A percentile compares a stretch with the other conserved stretches of the same genome.
phyloP scores from a whole-genome alignment of 2,797 vertebrate species.

The Cottoperca gobio region DNA sequence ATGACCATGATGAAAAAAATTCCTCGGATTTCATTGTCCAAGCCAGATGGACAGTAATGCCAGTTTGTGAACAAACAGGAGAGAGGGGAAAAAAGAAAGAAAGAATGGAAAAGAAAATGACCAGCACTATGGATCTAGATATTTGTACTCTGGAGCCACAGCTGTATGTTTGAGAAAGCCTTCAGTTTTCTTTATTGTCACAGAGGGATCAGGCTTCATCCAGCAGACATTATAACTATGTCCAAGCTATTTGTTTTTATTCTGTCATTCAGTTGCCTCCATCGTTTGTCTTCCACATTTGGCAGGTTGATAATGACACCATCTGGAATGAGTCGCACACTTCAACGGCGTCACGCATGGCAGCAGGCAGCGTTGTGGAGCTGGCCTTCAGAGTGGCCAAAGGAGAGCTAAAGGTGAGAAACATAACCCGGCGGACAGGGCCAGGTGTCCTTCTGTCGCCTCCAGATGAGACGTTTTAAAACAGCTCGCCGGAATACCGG shows the following conservation, averaged over 20 bases:
- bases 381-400: conserved; percentile 94
- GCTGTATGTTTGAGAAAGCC: background rate
- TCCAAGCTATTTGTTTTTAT: background rate
- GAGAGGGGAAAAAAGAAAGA: conserved; percentile 19
- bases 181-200: conserved; percentile 11
- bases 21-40: conserved; percentile 60
- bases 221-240: background rate
- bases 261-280: background rate
- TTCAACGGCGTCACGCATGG: conserved; percentile 94
- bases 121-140: conserved; percentile 28
- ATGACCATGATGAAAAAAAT: conserved; percentile 76
- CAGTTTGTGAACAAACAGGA: conserved; percentile 61
- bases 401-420: conserved; percentile 92
- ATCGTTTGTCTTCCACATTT: conserved; percentile 29
- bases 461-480: too few species aligned
- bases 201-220: background rate
- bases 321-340: conserved; percentile 98
- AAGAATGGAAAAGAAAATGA: conserved; percentile 43
- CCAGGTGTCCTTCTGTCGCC: background rate
- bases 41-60: conserved; percentile 65
- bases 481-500: background rate
- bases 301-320: conserved; percentile 95
- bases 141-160: conserved; percentile 12
- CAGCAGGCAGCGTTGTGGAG: conserved; percentile 93
- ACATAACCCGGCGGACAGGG: background rate